Percentiles rank a stretch among this genome's conserved stretches.
Evolutionary conservation across 2,888 invertebrate species (phyloP).

Genomic region (Ochropacha duplaris): DNA sequence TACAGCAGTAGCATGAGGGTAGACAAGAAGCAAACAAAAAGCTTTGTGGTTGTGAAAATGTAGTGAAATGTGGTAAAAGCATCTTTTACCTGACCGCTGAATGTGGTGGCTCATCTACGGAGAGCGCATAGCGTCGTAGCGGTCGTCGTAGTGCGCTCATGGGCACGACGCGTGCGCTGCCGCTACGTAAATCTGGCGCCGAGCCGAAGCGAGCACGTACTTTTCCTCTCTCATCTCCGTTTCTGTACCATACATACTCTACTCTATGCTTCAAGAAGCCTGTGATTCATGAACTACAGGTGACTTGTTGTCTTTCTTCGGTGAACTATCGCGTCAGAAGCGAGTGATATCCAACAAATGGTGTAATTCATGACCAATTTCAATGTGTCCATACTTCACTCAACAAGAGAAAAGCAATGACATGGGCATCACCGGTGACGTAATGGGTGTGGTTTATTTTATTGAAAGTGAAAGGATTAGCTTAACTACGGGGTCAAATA

Average conservation of each 20-base stretch:
- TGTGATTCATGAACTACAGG: conserved; percentile 22
- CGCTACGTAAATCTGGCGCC: conserved; percentile 82
- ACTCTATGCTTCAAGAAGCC: conserved; percentile 38
- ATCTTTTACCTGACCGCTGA: conserved; percentile 69
- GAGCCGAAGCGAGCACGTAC: conserved; percentile 80
- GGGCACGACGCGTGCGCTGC: conserved; percentile 60
- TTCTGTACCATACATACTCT: conserved; percentile 63
- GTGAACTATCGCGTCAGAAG: neutral
- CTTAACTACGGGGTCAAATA: neutral
- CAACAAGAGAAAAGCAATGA: neutral
- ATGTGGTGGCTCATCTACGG: conserved; percentile 89
- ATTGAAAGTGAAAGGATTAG: conserved; percentile 4
- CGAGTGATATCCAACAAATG: neutral
- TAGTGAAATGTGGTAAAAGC: conserved; percentile 13
- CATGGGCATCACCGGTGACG: neutral
- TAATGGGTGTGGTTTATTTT: neutral
- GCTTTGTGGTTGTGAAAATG: conserved; percentile 9
- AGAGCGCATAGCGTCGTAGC: conserved; percentile 90
- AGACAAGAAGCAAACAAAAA: conserved; percentile 1
- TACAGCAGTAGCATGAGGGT: neutral
- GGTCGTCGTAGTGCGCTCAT: conserved; percentile 70
- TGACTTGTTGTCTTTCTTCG: conserved; percentile 12
- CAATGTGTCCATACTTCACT: neutral
- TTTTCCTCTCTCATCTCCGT: conserved; percentile 51
- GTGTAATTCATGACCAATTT: neutral